Evolutionary conservation across 2,113 vertebrate genomes (phyloP).

Genomic region (Balaeniceps rex): DNA sequence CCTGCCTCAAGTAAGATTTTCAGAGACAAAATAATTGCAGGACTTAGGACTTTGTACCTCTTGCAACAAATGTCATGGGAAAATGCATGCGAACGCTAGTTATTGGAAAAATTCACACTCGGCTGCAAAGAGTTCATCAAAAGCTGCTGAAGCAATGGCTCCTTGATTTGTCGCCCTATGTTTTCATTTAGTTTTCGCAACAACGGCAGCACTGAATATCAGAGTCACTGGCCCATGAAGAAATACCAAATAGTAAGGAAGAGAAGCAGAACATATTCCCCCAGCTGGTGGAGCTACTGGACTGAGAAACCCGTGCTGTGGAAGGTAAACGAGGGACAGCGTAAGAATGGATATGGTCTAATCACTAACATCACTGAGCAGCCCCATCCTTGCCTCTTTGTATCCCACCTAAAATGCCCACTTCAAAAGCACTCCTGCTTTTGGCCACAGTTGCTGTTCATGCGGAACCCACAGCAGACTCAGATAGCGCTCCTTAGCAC

Average conservation of each 20-base stretch:
- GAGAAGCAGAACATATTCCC: background rate
- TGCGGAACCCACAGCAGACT: background rate
- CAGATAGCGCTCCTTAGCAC: background rate
- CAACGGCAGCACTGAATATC: background rate
- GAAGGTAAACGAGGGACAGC: background rate
- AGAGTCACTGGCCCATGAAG: background rate
- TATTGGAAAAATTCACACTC: background rate
- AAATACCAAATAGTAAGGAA: background rate
- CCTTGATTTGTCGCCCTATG: background rate
- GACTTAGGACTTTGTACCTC: background rate
- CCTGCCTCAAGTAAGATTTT: background rate
- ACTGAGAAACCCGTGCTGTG: background rate
- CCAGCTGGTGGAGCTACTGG: background rate
- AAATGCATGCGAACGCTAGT: background rate
- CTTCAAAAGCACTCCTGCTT: background rate
- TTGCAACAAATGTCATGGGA: background rate
- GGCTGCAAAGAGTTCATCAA: background rate
- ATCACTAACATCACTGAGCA: background rate
- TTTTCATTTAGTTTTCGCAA: background rate
- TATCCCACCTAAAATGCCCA: background rate
- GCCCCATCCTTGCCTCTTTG: background rate
- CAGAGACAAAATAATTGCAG: background rate
- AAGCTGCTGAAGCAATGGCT: background rate
- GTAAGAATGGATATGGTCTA: rapidly evolving
- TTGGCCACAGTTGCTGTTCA: background rate